These are phyloP conservation scores for Ditula angustiorana DNA, from an alignment of 2,888 invertebrate species.

Conservation along the genomic window DNA sequence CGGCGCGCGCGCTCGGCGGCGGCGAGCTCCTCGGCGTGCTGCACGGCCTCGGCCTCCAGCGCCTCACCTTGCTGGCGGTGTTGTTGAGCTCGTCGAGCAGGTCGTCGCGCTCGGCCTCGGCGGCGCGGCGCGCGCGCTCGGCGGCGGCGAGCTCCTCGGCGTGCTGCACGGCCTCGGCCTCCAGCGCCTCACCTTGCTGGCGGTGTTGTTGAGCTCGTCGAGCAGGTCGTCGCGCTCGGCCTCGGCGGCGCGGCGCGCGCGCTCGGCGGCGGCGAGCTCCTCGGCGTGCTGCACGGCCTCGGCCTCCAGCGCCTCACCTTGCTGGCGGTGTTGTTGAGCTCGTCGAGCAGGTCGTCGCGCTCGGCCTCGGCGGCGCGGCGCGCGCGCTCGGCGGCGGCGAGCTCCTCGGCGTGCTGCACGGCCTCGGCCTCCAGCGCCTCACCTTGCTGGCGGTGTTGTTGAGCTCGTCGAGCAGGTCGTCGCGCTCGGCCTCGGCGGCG, in stretches of 20 bases:
- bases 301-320: slow-evolving; percentile 94
- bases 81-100: slow-evolving; percentile 90
- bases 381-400: slow-evolving; percentile 94
- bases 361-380: slow-evolving; percentile 96
- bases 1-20: no score
- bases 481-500: slow-evolving; percentile 97
- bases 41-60: not conserved
- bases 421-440: slow-evolving; percentile 97
- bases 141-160: slow-evolving; percentile 95
- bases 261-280: slow-evolving; percentile 94
- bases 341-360: slow-evolving; percentile 97
- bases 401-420: slow-evolving; percentile 93
- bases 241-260: slow-evolving; percentile 95
- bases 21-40: no score
- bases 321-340: slow-evolving; percentile 92
- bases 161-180: slow-evolving; percentile 95
- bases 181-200: slow-evolving; percentile 92
- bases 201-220: slow-evolving; percentile 95
- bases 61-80: not conserved
- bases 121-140: slow-evolving; percentile 93
- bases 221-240: slow-evolving; percentile 97
- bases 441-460: slow-evolving; percentile 90
- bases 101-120: slow-evolving; percentile 98
- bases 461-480: slow-evolving; percentile 97
- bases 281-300: slow-evolving; percentile 95